phyloP scores from a whole-genome alignment of 1,140 invertebrate species.

The Pseudomyrmex sp. region DNA sequence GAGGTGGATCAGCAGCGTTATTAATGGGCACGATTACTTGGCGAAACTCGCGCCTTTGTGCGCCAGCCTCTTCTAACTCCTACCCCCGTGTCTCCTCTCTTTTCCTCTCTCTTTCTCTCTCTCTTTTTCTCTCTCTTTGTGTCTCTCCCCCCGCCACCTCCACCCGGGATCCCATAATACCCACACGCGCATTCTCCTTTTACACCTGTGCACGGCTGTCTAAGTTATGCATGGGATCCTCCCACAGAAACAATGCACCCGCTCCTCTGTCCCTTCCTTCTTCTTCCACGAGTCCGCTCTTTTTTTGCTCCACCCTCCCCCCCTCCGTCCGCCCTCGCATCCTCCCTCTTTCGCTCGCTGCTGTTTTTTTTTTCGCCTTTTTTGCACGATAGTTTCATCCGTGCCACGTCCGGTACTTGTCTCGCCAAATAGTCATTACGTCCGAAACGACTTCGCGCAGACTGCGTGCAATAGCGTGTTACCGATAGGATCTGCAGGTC shows the following conservation, averaged over 20 bases:
- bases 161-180: slow-evolving; percentile 71
- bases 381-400: slow-evolving; percentile 47
- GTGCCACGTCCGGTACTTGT: slow-evolving; percentile 51
- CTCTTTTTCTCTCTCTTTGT: not conserved
- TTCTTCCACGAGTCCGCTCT: slow-evolving; percentile 16
- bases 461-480: slow-evolving; percentile 4
- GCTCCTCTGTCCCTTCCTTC: slow-evolving; percentile 57
- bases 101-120: not conserved
- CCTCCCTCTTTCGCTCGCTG: not conserved
- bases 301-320: not conserved
- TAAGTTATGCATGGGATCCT: slow-evolving; percentile 84
- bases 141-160: slow-evolving; percentile 24
- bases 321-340: too few species aligned
- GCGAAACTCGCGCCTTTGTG: slow-evolving; percentile 81
- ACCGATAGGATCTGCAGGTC: slow-evolving; percentile 30
- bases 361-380: slow-evolving; percentile 1
- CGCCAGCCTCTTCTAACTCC: slow-evolving; percentile 63
- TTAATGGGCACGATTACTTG: slow-evolving; percentile 83
- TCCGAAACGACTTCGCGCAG: slow-evolving; percentile 47
- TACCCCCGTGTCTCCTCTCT: slow-evolving; percentile 11
- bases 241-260: slow-evolving; percentile 84
- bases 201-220: slow-evolving; percentile 82
- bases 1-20: slow-evolving; percentile 78
- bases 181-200: slow-evolving; percentile 79
- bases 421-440: slow-evolving; percentile 47